These are phyloP conservation scores for Uromys caudimaculatus DNA, from an alignment of 2,797 vertebrate species.

Conservation along the genomic window DNA sequence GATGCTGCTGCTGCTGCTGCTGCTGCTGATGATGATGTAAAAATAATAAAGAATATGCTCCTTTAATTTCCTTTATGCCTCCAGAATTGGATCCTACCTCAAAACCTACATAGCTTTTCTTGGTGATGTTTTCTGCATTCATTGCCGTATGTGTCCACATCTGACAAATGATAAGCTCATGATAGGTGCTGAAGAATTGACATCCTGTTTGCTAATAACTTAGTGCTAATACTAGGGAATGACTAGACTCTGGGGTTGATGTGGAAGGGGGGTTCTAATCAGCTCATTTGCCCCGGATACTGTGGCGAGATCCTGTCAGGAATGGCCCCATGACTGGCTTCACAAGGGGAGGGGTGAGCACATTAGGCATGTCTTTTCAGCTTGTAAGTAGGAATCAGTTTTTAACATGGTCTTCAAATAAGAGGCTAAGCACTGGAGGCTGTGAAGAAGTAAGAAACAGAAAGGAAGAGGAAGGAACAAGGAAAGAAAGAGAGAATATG, in stretches of 20 bases:
- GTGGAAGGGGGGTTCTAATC: not conserved
- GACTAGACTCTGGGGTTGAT: not conserved
- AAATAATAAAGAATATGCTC: not conserved
- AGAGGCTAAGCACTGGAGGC: not conserved
- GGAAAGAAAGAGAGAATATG: not conserved
- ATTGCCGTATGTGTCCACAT: not conserved
- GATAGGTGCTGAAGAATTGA: not conserved
- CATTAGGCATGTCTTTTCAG: not conserved
- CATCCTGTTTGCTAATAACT: not conserved
- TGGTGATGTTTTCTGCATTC: not conserved
- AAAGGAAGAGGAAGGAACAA: not conserved
- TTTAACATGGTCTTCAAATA: not conserved
- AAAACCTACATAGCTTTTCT: not conserved
- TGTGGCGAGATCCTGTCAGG: not conserved
- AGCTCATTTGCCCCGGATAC: not conserved
- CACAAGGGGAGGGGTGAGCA: not conserved
- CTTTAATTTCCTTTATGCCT: not conserved
- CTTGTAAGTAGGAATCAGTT: not conserved
- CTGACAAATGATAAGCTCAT: not conserved
- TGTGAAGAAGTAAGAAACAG: not conserved
- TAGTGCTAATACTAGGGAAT: not conserved
- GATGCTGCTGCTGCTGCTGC: not conserved
- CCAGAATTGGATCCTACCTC: rapidly evolving
- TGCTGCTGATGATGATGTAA: not conserved
- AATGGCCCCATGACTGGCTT: not conserved